Base-by-base conservation (phyloP, 2,888 invertebrate species). In the Campaea margaritaria region DNA sequence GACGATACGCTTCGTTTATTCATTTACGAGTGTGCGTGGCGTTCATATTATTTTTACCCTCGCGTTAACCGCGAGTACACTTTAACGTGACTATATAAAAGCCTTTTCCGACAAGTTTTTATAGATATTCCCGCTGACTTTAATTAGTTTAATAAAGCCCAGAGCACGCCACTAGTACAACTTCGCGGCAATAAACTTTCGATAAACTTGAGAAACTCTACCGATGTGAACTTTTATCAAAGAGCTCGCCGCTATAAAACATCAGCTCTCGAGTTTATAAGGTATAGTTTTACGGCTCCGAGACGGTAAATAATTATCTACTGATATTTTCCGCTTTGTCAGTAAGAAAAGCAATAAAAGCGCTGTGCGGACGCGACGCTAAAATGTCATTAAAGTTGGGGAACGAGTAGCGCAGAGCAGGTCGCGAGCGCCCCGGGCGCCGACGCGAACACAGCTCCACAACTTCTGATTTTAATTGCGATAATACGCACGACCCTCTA, bases 381-480 rank as follows among this genome's bases (percentile, higher is more conserved):
- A 41, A 45, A 47, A 60, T 55, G 55, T 51, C 60, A 60, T 55
- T 55, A 55, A 51, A 51, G 54, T 50, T 50, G 27, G 39, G 39
- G 21, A 48, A 27, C 27, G 13, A 27, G 16, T 12, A 11, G 28
- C 45, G 45, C 21, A 15, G 15, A 43, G 16, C 21, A 39, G 39
- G 45, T 36, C 34, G 11, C 52, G 36, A 34, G n/a, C 36, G 7
- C 7, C 8, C 5, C 39, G 7, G 13, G 7, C 13, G 9, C 13
- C 14, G 14, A 8, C 13, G 53, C 58, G 42, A 45, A 60, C 41
- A 53, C 58, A n/a, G 49, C 27, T n/a, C 58, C 50, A 54, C 57
- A 48, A 59, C 58, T 65, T 64, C 45, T 39, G 58, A 64, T 62
- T 66, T 66, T 62, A 64, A 68, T 65, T 64, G 62, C 43, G 53